Evolutionary conservation across 2,888 invertebrate species (phyloP).

Genomic region (Oegoconia quadripuncta): DNA sequence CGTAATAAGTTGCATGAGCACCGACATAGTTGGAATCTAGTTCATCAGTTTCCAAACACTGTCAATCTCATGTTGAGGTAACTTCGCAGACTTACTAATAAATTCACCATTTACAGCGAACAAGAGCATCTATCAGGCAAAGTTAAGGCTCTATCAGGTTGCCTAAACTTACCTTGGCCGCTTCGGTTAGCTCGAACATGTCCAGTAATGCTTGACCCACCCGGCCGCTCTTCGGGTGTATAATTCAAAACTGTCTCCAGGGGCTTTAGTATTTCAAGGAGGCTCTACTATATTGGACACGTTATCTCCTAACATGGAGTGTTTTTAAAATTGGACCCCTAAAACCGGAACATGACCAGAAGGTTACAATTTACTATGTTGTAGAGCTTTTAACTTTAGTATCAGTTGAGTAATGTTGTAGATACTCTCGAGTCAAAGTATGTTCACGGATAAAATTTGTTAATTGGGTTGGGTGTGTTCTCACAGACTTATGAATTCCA

Average conservation of each 20-base stretch:
- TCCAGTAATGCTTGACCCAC: constrained; percentile 1
- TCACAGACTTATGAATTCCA: no score
- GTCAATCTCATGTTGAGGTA: neutral
- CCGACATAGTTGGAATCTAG: neutral
- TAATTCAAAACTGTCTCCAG: neutral
- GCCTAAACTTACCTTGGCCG: constrained; percentile 10
- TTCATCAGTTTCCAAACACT: no score
- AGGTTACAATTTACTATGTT: constrained; percentile 39
- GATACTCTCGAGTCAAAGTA: neutral
- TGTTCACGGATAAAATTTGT: no score
- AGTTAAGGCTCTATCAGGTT: constrained; percentile 12
- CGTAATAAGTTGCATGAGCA: neutral
- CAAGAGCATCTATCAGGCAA: constrained; percentile 10
- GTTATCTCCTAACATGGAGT: constrained; percentile 20
- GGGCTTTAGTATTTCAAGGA: neutral
- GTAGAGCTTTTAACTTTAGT: neutral
- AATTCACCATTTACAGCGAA: constrained; percentile 5
- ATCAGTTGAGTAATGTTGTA: neutral
- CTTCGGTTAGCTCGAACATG: neutral
- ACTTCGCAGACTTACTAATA: neutral
- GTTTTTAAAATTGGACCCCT: constrained; percentile 41
- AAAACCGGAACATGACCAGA: constrained; percentile 40
- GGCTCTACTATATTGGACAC: neutral
- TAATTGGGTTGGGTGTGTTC: no score
- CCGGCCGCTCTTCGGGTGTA: neutral